Evolutionary conservation across 2,888 invertebrate species (phyloP), one percentile per base, ranked within the genome.

Genomic region (Lampropteryx suffumata): DNA sequence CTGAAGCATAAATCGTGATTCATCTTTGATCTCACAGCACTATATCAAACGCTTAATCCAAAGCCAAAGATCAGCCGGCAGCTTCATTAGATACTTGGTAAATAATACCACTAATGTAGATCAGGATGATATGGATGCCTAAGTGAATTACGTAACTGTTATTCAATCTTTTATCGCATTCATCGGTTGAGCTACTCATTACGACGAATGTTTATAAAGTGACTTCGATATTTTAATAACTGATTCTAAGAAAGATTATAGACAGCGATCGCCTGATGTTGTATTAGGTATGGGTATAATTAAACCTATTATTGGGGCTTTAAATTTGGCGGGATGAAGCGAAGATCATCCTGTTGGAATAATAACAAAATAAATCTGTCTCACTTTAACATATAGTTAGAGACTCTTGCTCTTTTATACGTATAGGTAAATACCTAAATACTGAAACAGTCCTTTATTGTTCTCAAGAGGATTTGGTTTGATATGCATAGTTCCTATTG

Each of bases 131-230:
- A 59, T 59, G 55, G 57, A 59, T 56, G 62, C 50, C 49, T 67
- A 66, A 72, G 67, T 69, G 67, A 62, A 69, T 82, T 79, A 70
- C 69, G 69, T 66, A 81, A 82, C 63, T 58, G 66, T 75, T 75
- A 73, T 74, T 64, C 63, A 73, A 76, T 57, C 62, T 53, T 69
- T 73, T 74, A 69, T 70, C 66, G 55, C 55, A 64, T 65, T 61
- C 60, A 63, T 67, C 63, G 51, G 57, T 61, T 56, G 41, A 64
- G 55, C 60, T 64, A 63, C 61, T 71, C 61, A 70, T 73, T 67
- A 69, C 55, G 61, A 63, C 61, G 57, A 64, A 66, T 57, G 62
- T 55, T 57, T 47, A 55, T 51, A 40, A 49, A 49, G 33, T 51
- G 48, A 42, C 42, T 44, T 43, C 35, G 40, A 54, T 50, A 56